Evolutionary conservation across 2,113 vertebrate species (phyloP), one percentile per base, ranked within the genome.

Genomic region (Spermophilus dauricus): DNA sequence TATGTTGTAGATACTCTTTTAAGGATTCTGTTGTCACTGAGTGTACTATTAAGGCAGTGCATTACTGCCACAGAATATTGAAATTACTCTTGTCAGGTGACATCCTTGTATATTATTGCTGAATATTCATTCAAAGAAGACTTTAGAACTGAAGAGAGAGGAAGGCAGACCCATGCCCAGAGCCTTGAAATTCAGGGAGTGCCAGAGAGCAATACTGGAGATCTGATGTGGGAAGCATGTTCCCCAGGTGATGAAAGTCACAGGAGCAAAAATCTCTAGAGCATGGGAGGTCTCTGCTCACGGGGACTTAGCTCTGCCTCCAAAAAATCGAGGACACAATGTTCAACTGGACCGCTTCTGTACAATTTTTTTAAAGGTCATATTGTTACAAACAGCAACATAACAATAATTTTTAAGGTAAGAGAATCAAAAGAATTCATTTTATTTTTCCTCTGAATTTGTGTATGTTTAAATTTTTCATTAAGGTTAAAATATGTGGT

Each of bases 391-490:
- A 39, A 58, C 22, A 18, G 39, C 4, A 83, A 93, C 72, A 87
- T 53, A 39, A 70, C 18, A 85, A 75, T 65, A 85, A 75, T 65
- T 83, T 87, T 87, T 78, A 91, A 77, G 45, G 45, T 34, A 56
- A 51, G 58, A 65, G 26, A 83, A 39, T 32, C 76, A 76, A 4
- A 85, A 67, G 53, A 65, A 51, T 63, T 81, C 16, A 39, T 82
- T 91, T 45, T 65, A 45, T 65, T 92, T 81, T 89, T 69, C 22
- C 70, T 94, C 67, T 86, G 34, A 75, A 3, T 61, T 39, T 94
- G 13, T 84, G 17, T 58, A 89, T 13, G 2, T 73, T 91, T 89
- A 51, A 76, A 39, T 34, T 85, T 92, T 65, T 85, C 56, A 67
- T 67, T 77, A 95, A 96, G 65, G 30, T 77, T 93, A 78, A 56